A percentile compares a stretch with the other conserved stretches of the same genome.
These are phyloP conservation scores for Microchirus variegatus DNA, from an alignment of 2,797 vertebrate species.

Conservation along the genomic window DNA sequence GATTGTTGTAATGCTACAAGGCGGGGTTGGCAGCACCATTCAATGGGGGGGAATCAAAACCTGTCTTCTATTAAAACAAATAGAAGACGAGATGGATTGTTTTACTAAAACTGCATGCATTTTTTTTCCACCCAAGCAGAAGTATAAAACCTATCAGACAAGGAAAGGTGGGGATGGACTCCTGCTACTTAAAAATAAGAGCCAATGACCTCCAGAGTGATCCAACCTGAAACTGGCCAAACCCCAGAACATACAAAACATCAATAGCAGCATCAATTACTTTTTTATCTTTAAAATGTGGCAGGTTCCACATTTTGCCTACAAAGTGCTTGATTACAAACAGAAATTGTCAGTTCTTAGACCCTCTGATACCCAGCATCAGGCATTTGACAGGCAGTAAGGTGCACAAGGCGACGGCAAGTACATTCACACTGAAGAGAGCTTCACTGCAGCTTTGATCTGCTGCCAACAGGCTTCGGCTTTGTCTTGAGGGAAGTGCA, in stretches of 20 bases:
- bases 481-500: slow-evolving; percentile 66
- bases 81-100: slow-evolving; percentile 15
- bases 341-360: slow-evolving; percentile 78
- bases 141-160: neutral
- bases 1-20: slow-evolving; percentile 91
- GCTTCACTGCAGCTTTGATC: slow-evolving; percentile 42
- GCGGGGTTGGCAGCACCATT: slow-evolving; percentile 64
- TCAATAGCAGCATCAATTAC: slow-evolving; percentile 90
- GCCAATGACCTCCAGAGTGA: slow-evolving; percentile 35
- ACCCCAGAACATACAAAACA: slow-evolving; percentile 84
- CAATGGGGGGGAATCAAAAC: slow-evolving; percentile 11
- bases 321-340: slow-evolving; percentile 94
- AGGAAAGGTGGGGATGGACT: slow-evolving; percentile 1
- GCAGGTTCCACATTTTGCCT: slow-evolving; percentile 86
- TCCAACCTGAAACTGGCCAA: slow-evolving; percentile 47
- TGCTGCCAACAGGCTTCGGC: slow-evolving; percentile 43
- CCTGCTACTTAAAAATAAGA: slow-evolving; percentile 48
- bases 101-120: slow-evolving; percentile 33
- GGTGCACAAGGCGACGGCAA: slow-evolving; percentile 80
- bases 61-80: slow-evolving; percentile 35
- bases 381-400: slow-evolving; percentile 86
- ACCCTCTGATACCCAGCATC: slow-evolving; percentile 80
- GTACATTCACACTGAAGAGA: slow-evolving; percentile 75
- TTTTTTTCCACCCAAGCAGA: slow-evolving; percentile 16
- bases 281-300: slow-evolving; percentile 65